Evolutionary conservation across 2,797 vertebrate species (phyloP), one percentile per base, ranked within the genome.

Genomic region (Falco novaeseelandiae): DNA sequence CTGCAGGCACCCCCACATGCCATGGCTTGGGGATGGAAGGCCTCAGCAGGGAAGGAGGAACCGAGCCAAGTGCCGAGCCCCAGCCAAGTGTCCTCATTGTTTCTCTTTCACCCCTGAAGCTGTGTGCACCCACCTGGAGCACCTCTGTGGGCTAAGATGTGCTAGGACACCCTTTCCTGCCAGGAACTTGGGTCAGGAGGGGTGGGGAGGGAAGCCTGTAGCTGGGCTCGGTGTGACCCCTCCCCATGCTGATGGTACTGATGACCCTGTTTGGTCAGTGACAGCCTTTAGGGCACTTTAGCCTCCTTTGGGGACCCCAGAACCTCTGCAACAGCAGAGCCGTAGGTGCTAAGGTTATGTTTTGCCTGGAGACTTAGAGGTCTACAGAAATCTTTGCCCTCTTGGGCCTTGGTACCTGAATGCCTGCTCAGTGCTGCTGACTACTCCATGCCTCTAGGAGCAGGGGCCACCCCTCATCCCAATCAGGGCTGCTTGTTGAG

Each of bases 1-100:
- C 82, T 26, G 20, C 36, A 9, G 18, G 10, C 49, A 14, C 21
- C 5, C 25, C 5, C 32, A 0, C 0, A 4, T 0, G 1, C 74
- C 4, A 2, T 1, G 7, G 36, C 23, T 69, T 46, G 12, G 25
- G 2, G 30, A 14, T 8, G 16, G 55, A 40, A 73, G 19, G 51
- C 5, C 34, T 84, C 16, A 12, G 74, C 29, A 22, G 0, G 1
- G 54, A 40, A 6, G 12, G 10, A 74, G 46, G 34, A 74, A 54
- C 46, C 0, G 3, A 1, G 6, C 8, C 1, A 7, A 8, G 44
- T 14, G 27, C 44, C 9, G 58, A 61, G 40, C 9, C 3, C 6
- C 55, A 30, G 59, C n/a, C 57, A 49, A 23, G 9, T 40, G 44
- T 14, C n/a, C 63, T 30, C 10, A 1, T 32, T n/a, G 18, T 26